Evolutionary conservation across 2,888 invertebrate genomes (phyloP).

Genomic region (Melanchra persicariae): DNA sequence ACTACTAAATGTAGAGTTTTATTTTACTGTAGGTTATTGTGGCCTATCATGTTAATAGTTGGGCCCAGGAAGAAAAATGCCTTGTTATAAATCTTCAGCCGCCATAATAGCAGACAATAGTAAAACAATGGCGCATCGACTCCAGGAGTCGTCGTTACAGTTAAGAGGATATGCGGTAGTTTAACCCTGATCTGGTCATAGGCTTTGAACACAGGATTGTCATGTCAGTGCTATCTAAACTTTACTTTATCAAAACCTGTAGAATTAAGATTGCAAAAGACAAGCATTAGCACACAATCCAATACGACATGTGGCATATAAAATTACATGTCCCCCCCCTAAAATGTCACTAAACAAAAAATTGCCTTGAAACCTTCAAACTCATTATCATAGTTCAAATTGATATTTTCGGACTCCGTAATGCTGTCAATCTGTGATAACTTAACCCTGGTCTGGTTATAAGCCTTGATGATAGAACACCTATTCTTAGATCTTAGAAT

Average conservation of each 20-base stretch:
- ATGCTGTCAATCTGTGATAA: constrained; percentile 94
- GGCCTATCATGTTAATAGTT: too few species aligned
- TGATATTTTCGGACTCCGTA: constrained; percentile 97
- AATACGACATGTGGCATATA: not conserved
- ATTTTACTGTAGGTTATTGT: too few species aligned
- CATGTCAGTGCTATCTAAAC: not conserved
- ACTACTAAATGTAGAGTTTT: too few species aligned
- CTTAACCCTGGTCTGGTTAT: constrained; percentile 97
- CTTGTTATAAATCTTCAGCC: too few species aligned
- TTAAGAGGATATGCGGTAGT: too few species aligned
- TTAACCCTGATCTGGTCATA: too few species aligned
- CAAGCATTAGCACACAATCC: not conserved
- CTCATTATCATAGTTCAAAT: constrained; percentile 97
- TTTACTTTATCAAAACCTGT: not conserved
- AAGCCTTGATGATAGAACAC: constrained; percentile 97
- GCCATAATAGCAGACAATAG: too few species aligned
- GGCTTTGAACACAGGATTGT: too few species aligned
- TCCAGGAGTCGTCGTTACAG: too few species aligned
- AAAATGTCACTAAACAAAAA: not conserved
- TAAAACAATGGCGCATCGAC: too few species aligned
- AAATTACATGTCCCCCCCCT: not conserved
- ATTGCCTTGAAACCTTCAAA: constrained; percentile 87
- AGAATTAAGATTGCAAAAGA: too few species aligned
- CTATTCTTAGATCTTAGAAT: constrained; percentile 93
- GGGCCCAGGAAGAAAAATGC: too few species aligned